Conservation (phyloP, 2,888 invertebrate genomes). For the Kryphioiulus occultus region DNA sequence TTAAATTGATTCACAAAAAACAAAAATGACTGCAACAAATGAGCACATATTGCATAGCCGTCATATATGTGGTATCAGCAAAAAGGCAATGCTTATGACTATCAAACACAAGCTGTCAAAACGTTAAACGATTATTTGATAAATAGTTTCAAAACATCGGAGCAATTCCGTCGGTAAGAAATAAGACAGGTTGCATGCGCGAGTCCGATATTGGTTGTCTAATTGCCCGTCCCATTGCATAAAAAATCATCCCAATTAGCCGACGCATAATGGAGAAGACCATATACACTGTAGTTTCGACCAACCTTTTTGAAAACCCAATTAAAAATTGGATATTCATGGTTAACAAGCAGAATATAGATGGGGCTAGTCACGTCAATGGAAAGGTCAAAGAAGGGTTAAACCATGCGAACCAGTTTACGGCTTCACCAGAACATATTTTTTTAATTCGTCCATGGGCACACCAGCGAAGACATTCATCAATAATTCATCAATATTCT, state of each 20-base stretch:
- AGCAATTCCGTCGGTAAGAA: neutral
- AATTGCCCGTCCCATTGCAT: conserved; percentile 16
- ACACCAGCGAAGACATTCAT: neutral
- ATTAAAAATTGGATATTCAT: conserved; percentile 10
- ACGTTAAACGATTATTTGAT: conserved; percentile 17
- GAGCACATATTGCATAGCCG: neutral
- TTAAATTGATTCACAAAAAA: neutral
- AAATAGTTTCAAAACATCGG: neutral
- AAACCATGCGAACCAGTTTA: neutral
- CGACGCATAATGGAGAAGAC: neutral
- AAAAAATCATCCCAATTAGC: conserved; percentile 28
- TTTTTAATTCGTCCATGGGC: no score
- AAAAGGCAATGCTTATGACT: neutral
- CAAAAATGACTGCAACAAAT: neutral
- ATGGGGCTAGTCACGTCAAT: conserved; percentile 16
- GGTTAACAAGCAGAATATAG: neutral
- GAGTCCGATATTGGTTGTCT: neutral
- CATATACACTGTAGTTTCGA: neutral
- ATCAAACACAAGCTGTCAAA: conserved; percentile 12
- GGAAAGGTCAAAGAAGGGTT: neutral
- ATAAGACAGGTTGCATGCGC: conserved; percentile 6
- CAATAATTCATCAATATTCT: neutral
- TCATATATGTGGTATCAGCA: neutral
- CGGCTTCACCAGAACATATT: neutral
- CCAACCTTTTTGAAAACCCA: neutral